Evolutionary conservation across 2,113 vertebrate species (phyloP).

Genomic region (Plotosus lineatus): DNA sequence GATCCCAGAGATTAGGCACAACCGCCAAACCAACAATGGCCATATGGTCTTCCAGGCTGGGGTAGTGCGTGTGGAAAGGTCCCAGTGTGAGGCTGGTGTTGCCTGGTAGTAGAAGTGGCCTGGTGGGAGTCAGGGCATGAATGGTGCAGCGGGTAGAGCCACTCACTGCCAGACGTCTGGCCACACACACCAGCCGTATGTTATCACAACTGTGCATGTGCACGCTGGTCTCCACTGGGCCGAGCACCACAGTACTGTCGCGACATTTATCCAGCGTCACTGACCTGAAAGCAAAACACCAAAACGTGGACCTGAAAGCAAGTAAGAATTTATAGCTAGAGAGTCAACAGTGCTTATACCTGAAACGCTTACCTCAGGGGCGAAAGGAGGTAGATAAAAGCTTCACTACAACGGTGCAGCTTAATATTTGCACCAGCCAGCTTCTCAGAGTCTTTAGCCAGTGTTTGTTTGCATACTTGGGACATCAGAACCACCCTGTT

Average conservation of each 20-base stretch:
- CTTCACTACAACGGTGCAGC: conserved; percentile 86
- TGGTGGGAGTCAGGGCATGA: conserved; percentile 82
- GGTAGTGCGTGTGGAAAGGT: conserved; percentile 92
- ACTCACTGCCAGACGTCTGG: conserved; percentile 78
- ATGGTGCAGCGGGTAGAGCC: conserved; percentile 79
- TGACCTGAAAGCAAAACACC: conserved; percentile 71
- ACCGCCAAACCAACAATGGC: conserved; percentile 89
- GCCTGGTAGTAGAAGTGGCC: conserved; percentile 85
- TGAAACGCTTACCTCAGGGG: conserved; percentile 83
- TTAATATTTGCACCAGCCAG: conserved; percentile 85
- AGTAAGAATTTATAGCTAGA: background rate
- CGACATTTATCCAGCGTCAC: conserved; percentile 91
- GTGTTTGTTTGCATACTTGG: conserved; percentile 88
- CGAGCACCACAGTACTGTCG: conserved; percentile 86
- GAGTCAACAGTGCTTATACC: background rate
- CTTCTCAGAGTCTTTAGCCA: conserved; percentile 92
- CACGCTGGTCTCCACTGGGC: conserved; percentile 82
- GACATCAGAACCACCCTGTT: conserved; percentile 90
- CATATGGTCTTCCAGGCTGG: conserved; percentile 96
- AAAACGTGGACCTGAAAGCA: background rate
- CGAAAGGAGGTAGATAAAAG: conserved; percentile 93
- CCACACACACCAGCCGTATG: conserved; percentile 79
- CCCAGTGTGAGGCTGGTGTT: conserved; percentile 83
- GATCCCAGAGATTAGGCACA: conserved; percentile 89
- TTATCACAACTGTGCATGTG: conserved; percentile 89